A percentile compares a stretch with the other conserved stretches of the same genome.
Conservation (phyloP, 2,113 vertebrate genomes). For the Dermatemys mawii region DNA sequence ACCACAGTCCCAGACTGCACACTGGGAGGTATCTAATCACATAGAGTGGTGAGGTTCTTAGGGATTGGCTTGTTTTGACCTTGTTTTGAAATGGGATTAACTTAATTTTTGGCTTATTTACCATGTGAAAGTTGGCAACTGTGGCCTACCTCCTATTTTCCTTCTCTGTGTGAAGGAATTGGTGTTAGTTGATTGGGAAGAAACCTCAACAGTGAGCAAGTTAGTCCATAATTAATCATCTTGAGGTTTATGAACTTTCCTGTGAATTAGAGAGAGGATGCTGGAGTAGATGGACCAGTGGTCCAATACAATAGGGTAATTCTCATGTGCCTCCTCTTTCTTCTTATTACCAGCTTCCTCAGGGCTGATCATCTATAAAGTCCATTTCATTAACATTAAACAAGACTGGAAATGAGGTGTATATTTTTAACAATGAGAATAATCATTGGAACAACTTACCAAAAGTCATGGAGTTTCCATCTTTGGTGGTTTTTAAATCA, state of each 20-base stretch:
- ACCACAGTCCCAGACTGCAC: no score
- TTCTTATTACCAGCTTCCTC: not conserved
- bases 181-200: not conserved
- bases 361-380: not conserved
- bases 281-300: not conserved
- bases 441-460: not conserved
- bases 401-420: not conserved
- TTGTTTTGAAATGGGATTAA: no score
- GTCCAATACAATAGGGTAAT: not conserved
- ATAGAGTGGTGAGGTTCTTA: no score
- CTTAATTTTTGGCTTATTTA: no score
- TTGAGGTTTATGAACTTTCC: no score
- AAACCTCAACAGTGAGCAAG: not conserved
- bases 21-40: no score
- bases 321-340: not conserved
- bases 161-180: not conserved
- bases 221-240: not conserved
- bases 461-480: not conserved
- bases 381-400: not conserved
- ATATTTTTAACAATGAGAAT: not conserved
- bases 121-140: no score
- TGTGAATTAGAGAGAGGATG: not conserved
- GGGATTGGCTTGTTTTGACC: no score
- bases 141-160: not conserved
- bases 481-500: not conserved